Percentiles rank a stretch among this genome's conserved stretches.
Conservation (phyloP, 2,113 vertebrate species). For the Rhegmatorhina hoffmannsi region DNA sequence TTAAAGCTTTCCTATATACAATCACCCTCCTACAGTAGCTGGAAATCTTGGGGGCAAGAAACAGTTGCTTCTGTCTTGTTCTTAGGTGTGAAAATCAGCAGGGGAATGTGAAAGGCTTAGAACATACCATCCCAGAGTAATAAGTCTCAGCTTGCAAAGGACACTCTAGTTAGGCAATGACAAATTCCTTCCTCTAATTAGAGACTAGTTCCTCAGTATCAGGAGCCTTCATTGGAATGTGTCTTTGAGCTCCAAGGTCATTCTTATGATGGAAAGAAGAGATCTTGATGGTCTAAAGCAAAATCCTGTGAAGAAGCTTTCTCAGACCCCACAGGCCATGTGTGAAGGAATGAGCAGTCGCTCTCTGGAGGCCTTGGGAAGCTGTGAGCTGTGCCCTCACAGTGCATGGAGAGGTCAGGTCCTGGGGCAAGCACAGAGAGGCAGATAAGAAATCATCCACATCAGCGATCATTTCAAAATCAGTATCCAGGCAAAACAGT, state of each 20-base stretch:
- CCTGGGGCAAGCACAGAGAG: background rate
- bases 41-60: background rate
- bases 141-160: constrained; percentile 40
- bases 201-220: background rate
- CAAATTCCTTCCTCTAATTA: constrained; percentile 42
- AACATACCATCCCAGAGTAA: background rate
- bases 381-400: background rate
- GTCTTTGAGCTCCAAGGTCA: constrained; percentile 33
- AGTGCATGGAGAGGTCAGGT: background rate
- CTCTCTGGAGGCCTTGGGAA: background rate
- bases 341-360: background rate
- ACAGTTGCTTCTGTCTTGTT: constrained; percentile 17
- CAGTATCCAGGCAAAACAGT: background rate
- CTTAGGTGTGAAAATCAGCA: constrained; percentile 20
- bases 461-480: background rate
- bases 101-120: background rate
- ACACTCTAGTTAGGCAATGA: constrained; percentile 32
- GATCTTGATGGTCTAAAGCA: background rate
- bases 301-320: background rate
- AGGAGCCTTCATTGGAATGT: constrained; percentile 10
- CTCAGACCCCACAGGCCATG: background rate
- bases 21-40: background rate
- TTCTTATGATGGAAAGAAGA: background rate
- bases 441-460: background rate
- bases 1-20: background rate